Evolutionary conservation across 2,888 invertebrate species (phyloP).

Genomic region (Tachina lurida): DNA sequence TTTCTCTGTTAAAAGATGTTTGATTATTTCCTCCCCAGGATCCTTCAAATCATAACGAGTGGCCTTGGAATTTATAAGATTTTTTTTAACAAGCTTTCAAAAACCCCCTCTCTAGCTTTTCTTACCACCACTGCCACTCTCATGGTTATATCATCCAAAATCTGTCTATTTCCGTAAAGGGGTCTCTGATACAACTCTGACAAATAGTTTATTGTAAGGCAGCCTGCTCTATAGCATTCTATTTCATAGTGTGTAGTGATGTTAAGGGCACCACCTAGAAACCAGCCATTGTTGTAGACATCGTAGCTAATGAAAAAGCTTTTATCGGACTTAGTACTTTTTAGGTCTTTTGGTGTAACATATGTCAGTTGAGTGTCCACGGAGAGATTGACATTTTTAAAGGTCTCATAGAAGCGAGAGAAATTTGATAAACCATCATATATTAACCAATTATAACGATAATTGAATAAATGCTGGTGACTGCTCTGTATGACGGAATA

Average conservation of each 20-base stretch:
- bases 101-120: neutral
- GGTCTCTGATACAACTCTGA: conserved; percentile 74
- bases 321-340: neutral
- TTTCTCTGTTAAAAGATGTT: conserved; percentile 74
- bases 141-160: conserved; percentile 77
- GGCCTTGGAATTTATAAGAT: conserved; percentile 70
- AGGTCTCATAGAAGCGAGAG: conserved; percentile 70
- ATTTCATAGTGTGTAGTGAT: conserved; percentile 78
- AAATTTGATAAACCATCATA: conserved; percentile 74
- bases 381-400: conserved; percentile 76
- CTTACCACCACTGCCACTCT: conserved; percentile 78
- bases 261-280: conserved; percentile 79
- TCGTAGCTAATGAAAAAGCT: conserved; percentile 75
- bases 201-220: conserved; percentile 73
- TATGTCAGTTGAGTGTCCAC: conserved; percentile 79
- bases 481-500: conserved; percentile 75
- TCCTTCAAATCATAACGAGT: conserved; percentile 73
- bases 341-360: conserved; percentile 53
- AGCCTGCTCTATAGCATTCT: conserved; percentile 72
- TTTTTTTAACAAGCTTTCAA: neutral
- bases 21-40: conserved; percentile 72
- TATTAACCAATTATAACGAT: conserved; percentile 78
- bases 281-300: conserved; percentile 81
- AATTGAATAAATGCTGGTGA: conserved; percentile 73
- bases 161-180: conserved; percentile 76